These are phyloP conservation scores for Pseudocheirus occidentalis DNA, from an alignment of 2,797 vertebrate genomes.

Conservation along the genomic window DNA sequence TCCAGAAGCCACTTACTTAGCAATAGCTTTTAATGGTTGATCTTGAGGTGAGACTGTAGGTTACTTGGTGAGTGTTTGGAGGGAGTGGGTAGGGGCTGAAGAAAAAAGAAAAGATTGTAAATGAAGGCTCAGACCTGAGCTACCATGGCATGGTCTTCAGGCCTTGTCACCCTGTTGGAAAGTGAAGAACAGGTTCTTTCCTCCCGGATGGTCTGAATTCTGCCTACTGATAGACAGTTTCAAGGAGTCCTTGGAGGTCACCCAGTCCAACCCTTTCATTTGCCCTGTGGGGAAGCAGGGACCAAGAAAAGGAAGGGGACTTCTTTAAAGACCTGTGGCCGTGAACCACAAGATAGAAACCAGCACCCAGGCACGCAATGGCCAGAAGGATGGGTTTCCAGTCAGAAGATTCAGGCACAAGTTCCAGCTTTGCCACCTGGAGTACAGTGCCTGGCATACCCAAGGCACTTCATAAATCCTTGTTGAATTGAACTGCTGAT, in stretches of 20 bases:
- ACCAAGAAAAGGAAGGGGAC: background rate
- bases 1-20: constrained; percentile 57
- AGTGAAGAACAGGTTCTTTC: background rate
- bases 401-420: background rate
- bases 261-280: background rate
- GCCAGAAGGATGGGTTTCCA: background rate
- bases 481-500: background rate
- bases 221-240: background rate
- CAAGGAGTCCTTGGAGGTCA: background rate
- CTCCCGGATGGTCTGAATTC: background rate
- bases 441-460: background rate
- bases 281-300: background rate
- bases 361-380: background rate
- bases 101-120: background rate
- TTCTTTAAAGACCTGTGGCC: too few species aligned
- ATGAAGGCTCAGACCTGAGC: background rate
- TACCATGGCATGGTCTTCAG: background rate
- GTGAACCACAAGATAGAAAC: background rate
- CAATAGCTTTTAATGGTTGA: background rate
- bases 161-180: background rate
- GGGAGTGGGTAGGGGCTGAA: background rate
- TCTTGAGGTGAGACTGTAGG: background rate
- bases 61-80: background rate
- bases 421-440: background rate
- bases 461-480: background rate